Evolutionary conservation across 1,140 invertebrate genomes (phyloP), one percentile per base, ranked within the genome.

Genomic region (Samia ricini): DNA sequence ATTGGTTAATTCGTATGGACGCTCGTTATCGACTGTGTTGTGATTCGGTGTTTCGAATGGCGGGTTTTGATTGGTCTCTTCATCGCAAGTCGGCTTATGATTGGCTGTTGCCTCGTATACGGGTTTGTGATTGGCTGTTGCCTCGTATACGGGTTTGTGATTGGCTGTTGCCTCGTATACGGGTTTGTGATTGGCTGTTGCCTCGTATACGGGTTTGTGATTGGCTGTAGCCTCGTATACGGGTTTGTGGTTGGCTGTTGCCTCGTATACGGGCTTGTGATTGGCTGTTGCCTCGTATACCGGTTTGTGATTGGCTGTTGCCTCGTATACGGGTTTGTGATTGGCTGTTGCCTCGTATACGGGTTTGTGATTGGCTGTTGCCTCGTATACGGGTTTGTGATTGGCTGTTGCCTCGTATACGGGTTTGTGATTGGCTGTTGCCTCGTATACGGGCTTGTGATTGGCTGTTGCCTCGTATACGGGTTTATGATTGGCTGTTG

Each of bases 351-450:
- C 6, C 6, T 75, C 72, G 61, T 66, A 71, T 15, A 51, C 1
- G 18, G 54, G 52, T 22, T 63, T 73, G 55, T 72, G 71, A 72
- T 72, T 76, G 65, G 70, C 57, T 50, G 68, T 0, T 20, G 56
- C 55, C 33, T 56, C 64, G 57, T 67, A 21, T 50, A 36, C 21
- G 18, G 26, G 56, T 3, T 66, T 21, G 22, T 42, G n/a, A n/a
- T n/a, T n/a, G n/a, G n/a, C n/a, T n/a, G n/a, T n/a, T n/a, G n/a
- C n/a, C n/a, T n/a, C n/a, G n/a, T n/a, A n/a, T n/a, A n/a, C n/a
- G n/a, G n/a, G n/a, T n/a, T 57, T 69, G 36, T 76, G 71, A 70
- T 68, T 79, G 18, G 22, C 67, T 58, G 20, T 56, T 56, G 18
- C 54, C 56, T 60, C 54, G 42, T 18, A 15, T 15, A 51, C 51